phyloP scores from a whole-genome alignment of 2,113 vertebrate genomes.

The Pardalotus punctatus region DNA sequence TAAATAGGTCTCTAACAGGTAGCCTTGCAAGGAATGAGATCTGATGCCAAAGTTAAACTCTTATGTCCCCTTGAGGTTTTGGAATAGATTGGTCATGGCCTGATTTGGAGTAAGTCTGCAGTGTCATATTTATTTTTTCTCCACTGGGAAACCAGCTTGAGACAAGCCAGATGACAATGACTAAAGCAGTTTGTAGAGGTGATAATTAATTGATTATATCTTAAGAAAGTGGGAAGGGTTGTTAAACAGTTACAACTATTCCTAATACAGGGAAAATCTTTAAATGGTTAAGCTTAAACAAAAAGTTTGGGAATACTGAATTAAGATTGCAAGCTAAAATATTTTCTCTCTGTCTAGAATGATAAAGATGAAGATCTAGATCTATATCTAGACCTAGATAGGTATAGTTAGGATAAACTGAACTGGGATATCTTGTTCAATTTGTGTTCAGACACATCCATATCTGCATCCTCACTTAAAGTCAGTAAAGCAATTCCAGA shows the following conservation, averaged over 20 bases:
- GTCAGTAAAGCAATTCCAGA: not conserved
- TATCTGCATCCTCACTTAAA: not conserved
- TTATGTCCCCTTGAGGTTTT: not conserved
- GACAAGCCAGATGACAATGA: not conserved
- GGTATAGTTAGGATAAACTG: not conserved
- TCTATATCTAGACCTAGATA: not conserved
- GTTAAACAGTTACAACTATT: not conserved
- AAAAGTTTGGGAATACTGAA: not conserved
- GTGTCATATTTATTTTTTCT: not conserved
- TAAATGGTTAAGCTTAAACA: not conserved
- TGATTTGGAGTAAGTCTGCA: not conserved
- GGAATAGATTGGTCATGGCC: not conserved
- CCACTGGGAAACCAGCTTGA: not conserved
- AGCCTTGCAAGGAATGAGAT: not conserved
- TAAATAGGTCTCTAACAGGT: not conserved
- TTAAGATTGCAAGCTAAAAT: not conserved
- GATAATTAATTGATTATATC: not conserved
- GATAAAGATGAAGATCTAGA: not conserved
- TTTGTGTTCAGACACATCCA: not conserved
- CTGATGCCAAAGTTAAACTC: not conserved
- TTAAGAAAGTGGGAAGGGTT: not conserved
- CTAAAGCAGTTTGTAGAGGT: not conserved
- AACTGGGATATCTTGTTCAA: not conserved
- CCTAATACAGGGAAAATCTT: not conserved
- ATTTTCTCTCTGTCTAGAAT: not conserved